Percentiles rank a stretch among this genome's conserved stretches.
phyloP scores from a whole-genome alignment of 1,140 invertebrate species.

The Philopotamus ludificatus region DNA sequence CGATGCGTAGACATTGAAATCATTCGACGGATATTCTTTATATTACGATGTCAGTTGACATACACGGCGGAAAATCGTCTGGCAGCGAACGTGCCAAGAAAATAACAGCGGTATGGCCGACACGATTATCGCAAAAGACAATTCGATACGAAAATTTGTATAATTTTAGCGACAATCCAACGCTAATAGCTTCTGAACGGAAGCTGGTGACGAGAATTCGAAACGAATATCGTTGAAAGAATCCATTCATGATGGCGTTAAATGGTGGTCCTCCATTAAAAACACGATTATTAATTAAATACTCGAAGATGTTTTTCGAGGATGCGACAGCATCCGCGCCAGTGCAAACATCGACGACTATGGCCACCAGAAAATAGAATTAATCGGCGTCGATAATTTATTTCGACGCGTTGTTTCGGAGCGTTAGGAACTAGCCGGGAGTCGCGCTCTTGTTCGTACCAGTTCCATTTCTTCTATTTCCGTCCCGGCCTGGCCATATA shows the following conservation, averaged over 20 bases:
- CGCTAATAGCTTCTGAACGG: too few relatives aligned
- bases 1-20: too few relatives aligned
- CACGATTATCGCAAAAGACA: too few relatives aligned
- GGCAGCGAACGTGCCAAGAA: neutral
- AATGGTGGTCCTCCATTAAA: too few relatives aligned
- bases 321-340: neutral
- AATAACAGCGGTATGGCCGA: neutral
- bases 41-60: neutral
- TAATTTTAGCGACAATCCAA: too few relatives aligned
- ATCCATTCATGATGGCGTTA: too few relatives aligned
- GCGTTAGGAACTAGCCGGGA: neutral
- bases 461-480: slow-evolving; percentile 30
- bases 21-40: neutral
- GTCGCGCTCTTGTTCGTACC: neutral
- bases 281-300: too few relatives aligned
- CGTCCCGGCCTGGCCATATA: slow-evolving; percentile 27
- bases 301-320: too few relatives aligned
- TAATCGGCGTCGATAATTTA: neutral
- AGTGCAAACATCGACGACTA: neutral
- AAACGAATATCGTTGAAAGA: too few relatives aligned
- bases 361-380: neutral
- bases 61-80: neutral
- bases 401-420: too few relatives aligned
- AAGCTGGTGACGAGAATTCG: too few relatives aligned
- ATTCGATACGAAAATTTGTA: too few relatives aligned